These are phyloP conservation scores for Drosophila equinoxialis DNA, from an alignment of 1,140 invertebrate genomes.

Conservation along the genomic window DNA sequence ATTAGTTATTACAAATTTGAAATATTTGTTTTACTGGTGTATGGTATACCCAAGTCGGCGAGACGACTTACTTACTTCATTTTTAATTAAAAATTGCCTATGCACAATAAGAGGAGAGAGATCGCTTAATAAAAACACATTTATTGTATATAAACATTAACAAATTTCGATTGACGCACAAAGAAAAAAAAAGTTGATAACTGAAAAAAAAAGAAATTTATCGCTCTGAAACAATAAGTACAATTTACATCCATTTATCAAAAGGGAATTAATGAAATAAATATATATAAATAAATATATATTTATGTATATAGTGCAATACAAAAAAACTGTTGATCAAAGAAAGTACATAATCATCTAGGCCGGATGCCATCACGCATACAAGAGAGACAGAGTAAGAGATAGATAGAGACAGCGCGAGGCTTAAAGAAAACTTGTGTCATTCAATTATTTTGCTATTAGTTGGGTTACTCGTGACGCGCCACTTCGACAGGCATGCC, in stretches of 20 bases:
- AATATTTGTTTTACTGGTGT: too few species aligned
- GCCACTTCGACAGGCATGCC: slow-evolving; percentile 45
- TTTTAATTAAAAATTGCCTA: slow-evolving; percentile 72
- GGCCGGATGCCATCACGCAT: slow-evolving; percentile 36
- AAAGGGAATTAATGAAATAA: slow-evolving; percentile 1
- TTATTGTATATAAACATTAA: slow-evolving; percentile 10
- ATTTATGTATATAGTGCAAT: neutral
- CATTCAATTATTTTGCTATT: slow-evolving; percentile 74
- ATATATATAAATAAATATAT: neutral
- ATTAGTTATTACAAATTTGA: too few species aligned
- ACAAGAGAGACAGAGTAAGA: neutral
- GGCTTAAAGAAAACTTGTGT: slow-evolving; percentile 44
- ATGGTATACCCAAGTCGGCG: too few species aligned
- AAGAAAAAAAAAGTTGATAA: slow-evolving; percentile 50
- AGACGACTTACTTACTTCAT: too few species aligned
- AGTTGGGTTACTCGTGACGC: slow-evolving; percentile 69
- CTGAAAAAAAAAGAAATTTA: slow-evolving; percentile 37
- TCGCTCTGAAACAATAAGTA: slow-evolving; percentile 16
- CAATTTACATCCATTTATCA: slow-evolving; percentile 10
- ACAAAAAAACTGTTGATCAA: slow-evolving; percentile 16
- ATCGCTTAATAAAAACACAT: slow-evolving; percentile 8
- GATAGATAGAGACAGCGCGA: neutral
- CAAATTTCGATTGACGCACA: slow-evolving; percentile 44
- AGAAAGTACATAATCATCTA: slow-evolving; percentile 36
- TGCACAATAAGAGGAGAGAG: slow-evolving; percentile 22